These are phyloP conservation scores for Drosophila nasuta DNA, from an alignment of 1,140 invertebrate species.

Conservation along the genomic window DNA sequence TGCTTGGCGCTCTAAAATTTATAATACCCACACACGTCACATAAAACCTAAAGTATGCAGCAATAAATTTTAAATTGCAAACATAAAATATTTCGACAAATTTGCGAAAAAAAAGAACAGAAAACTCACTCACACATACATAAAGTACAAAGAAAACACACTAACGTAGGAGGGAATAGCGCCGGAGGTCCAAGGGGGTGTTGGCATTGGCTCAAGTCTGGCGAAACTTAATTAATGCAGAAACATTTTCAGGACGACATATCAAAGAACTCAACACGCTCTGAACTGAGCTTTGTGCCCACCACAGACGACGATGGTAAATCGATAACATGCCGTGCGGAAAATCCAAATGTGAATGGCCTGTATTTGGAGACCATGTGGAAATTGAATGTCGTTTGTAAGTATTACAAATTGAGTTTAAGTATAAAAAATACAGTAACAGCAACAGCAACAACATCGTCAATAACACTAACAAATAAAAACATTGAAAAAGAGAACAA, in stretches of 20 bases:
- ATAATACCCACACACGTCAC: slow-evolving; percentile 71
- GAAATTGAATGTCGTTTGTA: slow-evolving; percentile 95
- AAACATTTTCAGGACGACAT: slow-evolving; percentile 89
- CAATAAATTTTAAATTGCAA: slow-evolving; percentile 84
- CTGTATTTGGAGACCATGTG: slow-evolving; percentile 92
- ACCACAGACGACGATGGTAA: slow-evolving; percentile 94
- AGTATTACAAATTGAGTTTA: slow-evolving; percentile 87
- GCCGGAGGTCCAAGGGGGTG: slow-evolving; percentile 25
- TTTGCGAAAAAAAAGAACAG: slow-evolving; percentile 53
- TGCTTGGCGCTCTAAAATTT: slow-evolving; percentile 70
- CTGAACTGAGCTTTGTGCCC: slow-evolving; percentile 93
- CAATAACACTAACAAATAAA: slow-evolving; percentile 17
- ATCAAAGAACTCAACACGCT: slow-evolving; percentile 91
- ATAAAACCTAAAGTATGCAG: slow-evolving; percentile 66
- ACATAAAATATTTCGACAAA: slow-evolving; percentile 83
- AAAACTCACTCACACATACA: slow-evolving; percentile 22
- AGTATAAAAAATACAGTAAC: slow-evolving; percentile 62
- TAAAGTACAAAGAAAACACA: slow-evolving; percentile 19
- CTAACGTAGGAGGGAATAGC: slow-evolving; percentile 27
- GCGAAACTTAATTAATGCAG: slow-evolving; percentile 79
- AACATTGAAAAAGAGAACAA: slow-evolving; percentile 7
- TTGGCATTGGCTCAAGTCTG: slow-evolving; percentile 14
- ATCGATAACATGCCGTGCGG: slow-evolving; percentile 93
- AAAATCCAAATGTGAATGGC: slow-evolving; percentile 94
- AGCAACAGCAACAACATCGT: background rate